phyloP scores from a whole-genome alignment of 2,888 invertebrate species.

The Siphlonurus alternatus region DNA sequence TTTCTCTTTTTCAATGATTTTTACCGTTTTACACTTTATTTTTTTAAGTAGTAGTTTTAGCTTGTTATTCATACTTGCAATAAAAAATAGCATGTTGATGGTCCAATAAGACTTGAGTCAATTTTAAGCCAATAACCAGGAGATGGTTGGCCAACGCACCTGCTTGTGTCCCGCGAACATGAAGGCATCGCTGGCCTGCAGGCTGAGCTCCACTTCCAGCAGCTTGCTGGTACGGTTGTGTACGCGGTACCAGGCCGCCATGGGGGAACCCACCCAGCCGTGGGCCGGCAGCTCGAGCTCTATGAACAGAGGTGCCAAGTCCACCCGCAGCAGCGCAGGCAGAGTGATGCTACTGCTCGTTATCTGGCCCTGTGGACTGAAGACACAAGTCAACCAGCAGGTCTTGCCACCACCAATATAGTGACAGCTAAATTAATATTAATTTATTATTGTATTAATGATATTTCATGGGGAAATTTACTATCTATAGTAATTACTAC shows the following conservation, averaged over 20 bases:
- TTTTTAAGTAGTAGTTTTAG: too few species aligned
- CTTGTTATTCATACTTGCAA: too few species aligned
- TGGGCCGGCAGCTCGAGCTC: slow-evolving; percentile 41
- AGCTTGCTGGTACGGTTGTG: slow-evolving; percentile 53
- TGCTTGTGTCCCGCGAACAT: slow-evolving; percentile 93
- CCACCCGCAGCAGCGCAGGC: slow-evolving; percentile 34
- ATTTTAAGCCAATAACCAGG: background rate
- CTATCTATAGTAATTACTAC: too few species aligned
- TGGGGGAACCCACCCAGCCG: slow-evolving; percentile 52
- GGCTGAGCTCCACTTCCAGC: slow-evolving; percentile 51
- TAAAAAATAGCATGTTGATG: background rate
- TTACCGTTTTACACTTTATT: too few species aligned
- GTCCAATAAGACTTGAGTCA: background rate
- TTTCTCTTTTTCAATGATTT: too few species aligned
- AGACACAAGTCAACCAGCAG: too few species aligned
- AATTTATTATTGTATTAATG: too few species aligned
- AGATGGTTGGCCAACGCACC: too few species aligned
- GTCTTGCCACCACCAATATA: too few species aligned
- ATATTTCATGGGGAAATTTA: too few species aligned
- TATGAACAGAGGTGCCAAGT: slow-evolving; percentile 26
- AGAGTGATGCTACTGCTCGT: slow-evolving; percentile 37
- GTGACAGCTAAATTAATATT: too few species aligned
- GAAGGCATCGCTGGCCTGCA: slow-evolving; percentile 77
- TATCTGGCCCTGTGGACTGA: slow-evolving; percentile 17
- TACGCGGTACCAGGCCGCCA: slow-evolving; percentile 51